Base-by-base conservation (phyloP, 2,888 invertebrate genomes). In the Endomychus coccineus region DNA sequence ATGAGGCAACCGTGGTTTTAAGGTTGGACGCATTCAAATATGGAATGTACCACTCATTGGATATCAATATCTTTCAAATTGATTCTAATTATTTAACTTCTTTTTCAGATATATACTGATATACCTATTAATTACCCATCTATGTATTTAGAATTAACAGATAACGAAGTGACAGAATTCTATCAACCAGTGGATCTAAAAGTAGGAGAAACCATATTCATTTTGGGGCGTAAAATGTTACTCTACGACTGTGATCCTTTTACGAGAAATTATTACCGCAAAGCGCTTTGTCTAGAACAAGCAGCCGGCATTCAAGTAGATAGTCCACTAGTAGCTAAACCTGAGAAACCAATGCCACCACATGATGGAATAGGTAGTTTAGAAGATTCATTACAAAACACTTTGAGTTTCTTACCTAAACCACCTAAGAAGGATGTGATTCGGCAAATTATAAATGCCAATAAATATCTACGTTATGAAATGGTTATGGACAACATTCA, bases 191-290 rank as follows among this genome's bases (percentile, higher is more conserved):
- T 71, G 55, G 88, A 91, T 64, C 77, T 92, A 27, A 61, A 75
- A 49, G 70, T 89, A 2, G 89, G 89, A 0, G 71, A 78, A 44
- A 82, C 80, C 0, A 65, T 84, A 24, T 79, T 72, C 54, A 71
- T 84, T 17, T 71, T 81, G 27, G 82, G 81, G 1, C 71, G 83
- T 15, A 68, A 75, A 49, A 83, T 90, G 64, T 67, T 88, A 5
- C 63, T 91, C 3, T 80, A 77, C 48, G 83, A 90, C 59, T 86
- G 86, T 57, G 89, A 90, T 56, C 61, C 69, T 11, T 88, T 85
- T 63, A 89, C 90, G 0, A 74, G 86, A 48, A 76, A 74, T 45
- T 90, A 84, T 64, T 90, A 48, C 44, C 58, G 59, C 42, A 62
- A 65, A 33, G 62, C 64, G 2, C 49, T 69, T 12, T 62, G 67